Conservation (phyloP, 1,140 invertebrate species). For the Subanguina moxae region DNA sequence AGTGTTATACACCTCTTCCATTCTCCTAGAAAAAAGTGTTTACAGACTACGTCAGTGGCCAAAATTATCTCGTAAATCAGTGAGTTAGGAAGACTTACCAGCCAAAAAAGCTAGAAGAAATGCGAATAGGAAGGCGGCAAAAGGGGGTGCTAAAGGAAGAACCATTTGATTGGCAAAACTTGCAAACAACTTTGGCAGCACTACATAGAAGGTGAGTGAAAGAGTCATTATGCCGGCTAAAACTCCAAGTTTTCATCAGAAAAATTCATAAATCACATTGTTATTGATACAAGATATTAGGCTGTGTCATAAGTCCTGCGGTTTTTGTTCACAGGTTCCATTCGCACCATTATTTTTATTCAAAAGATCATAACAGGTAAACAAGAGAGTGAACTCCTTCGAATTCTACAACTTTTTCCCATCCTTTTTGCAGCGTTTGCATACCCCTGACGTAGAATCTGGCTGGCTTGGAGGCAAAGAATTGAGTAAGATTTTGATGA, state of each 20-base stretch:
- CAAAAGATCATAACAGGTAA: too few species aligned
- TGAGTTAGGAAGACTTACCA: constrained; percentile 8
- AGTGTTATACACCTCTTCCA: constrained; percentile 8
- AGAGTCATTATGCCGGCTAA: constrained; percentile 22
- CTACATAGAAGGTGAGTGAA: constrained; percentile 15
- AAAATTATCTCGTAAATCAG: constrained; percentile 1
- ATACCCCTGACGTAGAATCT: too few species aligned
- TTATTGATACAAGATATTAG: too few species aligned
- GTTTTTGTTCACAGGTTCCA: too few species aligned
- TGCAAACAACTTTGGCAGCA: constrained; percentile 33
- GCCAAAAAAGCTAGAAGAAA: constrained; percentile 12
- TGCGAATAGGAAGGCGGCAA: constrained; percentile 13
- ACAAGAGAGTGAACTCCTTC: too few species aligned
- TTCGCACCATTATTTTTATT: too few species aligned
- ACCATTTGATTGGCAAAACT: neutral
- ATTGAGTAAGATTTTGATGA: too few species aligned
- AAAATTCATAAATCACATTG: too few species aligned
- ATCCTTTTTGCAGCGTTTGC: too few species aligned
- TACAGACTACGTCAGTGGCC: neutral
- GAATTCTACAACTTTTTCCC: too few species aligned
- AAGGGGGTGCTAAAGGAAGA: constrained; percentile 11
- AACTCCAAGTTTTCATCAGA: constrained; percentile 3
- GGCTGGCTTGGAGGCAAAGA: too few species aligned
- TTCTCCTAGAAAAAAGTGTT: constrained; percentile 17
- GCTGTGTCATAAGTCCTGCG: too few species aligned